Percentiles rank a stretch among this genome's conserved stretches.
phyloP scores from a whole-genome alignment of 1,140 invertebrate species.

The Pteromalus puparum region DNA sequence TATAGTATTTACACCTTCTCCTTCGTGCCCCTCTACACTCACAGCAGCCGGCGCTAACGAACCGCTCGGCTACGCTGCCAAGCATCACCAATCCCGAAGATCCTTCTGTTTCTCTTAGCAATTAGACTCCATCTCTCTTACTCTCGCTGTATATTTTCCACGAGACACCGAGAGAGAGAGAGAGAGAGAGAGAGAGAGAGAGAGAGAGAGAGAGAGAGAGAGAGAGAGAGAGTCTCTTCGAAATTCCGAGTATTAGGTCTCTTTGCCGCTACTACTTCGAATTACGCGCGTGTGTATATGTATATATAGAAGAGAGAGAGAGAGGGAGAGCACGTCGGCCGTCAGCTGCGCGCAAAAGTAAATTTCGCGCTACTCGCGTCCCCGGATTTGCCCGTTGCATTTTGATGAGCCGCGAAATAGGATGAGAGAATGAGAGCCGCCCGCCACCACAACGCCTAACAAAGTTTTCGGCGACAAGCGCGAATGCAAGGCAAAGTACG shows the following conservation, averaged over 20 bases:
- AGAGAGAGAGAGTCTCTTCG: neutral
- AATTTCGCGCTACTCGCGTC: conserved; percentile 36
- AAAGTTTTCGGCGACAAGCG: conserved; percentile 33
- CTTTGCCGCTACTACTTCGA: neutral
- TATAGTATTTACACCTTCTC: conserved; percentile 50
- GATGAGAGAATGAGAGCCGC: neutral
- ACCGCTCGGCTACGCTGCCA: conserved; percentile 20
- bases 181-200: neutral
- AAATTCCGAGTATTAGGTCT: neutral
- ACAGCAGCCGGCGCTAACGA: conserved; percentile 39
- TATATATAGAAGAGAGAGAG: neutral
- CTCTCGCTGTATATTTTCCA: neutral
- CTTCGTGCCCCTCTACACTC: neutral
- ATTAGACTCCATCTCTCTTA: conserved; percentile 34
- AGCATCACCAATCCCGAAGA: conserved; percentile 33
- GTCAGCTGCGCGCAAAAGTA: conserved; percentile 48
- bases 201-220: neutral
- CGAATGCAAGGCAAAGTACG: conserved; percentile 27
- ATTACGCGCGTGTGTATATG: neutral
- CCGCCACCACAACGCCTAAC: neutral
- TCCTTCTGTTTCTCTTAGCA: conserved; percentile 54
- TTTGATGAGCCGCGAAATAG: conserved; percentile 49
- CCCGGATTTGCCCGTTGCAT: conserved; percentile 46
- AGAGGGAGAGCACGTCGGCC: neutral
- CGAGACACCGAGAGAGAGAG: neutral